phyloP scores from a whole-genome alignment of 35 echinoderm and acorn worm genomes.

The Heliocidaris erythrogramma region DNA sequence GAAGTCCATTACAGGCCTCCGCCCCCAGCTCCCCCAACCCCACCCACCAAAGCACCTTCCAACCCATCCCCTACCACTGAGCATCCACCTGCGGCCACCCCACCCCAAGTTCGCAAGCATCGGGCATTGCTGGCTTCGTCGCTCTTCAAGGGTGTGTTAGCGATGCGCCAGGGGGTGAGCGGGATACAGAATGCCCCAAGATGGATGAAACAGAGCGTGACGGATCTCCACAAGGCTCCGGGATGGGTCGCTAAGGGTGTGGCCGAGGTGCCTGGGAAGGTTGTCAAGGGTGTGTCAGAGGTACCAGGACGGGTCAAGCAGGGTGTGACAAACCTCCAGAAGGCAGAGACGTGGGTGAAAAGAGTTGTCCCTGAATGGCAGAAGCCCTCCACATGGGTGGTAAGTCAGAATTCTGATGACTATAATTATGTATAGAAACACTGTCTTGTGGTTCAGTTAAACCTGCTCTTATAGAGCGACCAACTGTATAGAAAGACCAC shows the following conservation, averaged over 20 bases:
- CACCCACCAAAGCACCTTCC: not conserved
- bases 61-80: not conserved
- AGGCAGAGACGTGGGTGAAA: not conserved
- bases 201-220: not conserved
- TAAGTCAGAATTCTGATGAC: constrained; percentile 36
- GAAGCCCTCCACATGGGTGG: constrained; percentile 57
- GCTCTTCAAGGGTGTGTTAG: not conserved
- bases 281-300: not conserved
- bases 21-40: not conserved
- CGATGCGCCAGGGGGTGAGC: not conserved
- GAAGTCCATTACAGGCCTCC: not conserved
- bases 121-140: not conserved
- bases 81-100: not conserved
- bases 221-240: not conserved
- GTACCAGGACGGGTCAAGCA: constrained; percentile 33
- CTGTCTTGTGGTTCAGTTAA: not conserved
- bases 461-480: too few relatives aligned
- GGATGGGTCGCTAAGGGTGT: not conserved
- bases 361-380: constrained; percentile 61
- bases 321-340: not conserved
- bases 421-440: too few relatives aligned
- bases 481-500: too few relatives aligned
- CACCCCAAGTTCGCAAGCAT: not conserved
- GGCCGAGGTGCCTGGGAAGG: not conserved
- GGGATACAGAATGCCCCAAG: not conserved